Evolutionary conservation across 2,113 vertebrate genomes (phyloP).

Genomic region (Macaca nemestrina): DNA sequence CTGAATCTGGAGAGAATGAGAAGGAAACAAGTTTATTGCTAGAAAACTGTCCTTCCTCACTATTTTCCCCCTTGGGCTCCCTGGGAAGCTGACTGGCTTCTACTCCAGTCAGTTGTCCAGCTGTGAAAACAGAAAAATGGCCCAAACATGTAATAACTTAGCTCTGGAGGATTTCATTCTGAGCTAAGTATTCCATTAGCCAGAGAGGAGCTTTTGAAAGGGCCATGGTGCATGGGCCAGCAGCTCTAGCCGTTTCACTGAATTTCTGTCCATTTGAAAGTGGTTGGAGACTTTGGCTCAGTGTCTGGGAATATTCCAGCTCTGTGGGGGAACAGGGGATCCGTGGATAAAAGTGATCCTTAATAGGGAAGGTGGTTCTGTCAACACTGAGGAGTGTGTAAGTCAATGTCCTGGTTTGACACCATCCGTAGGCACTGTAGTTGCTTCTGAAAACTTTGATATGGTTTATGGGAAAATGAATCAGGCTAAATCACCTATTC

Average conservation of each 20-base stretch:
- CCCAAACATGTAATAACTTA: neutral
- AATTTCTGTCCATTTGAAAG: neutral
- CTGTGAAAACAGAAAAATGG: conserved; percentile 34
- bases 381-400: neutral
- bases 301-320: conserved; percentile 24
- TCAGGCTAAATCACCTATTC: neutral
- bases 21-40: fast-evolving
- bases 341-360: neutral
- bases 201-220: neutral
- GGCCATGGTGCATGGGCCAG: fast-evolving
- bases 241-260: fast-evolving
- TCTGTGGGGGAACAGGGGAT: neutral
- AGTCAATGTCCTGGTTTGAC: neutral
- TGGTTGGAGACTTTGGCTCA: neutral
- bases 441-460: neutral
- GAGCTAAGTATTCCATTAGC: neutral
- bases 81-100: neutral
- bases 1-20: neutral
- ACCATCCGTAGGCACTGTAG: fast-evolving
- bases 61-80: neutral
- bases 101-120: conserved; percentile 13
- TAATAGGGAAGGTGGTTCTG: neutral
- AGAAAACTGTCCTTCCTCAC: neutral
- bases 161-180: neutral
- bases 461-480: neutral